These are phyloP conservation scores for Tinea semifulvella DNA, from an alignment of 2,888 invertebrate species.

Conservation along the genomic window DNA sequence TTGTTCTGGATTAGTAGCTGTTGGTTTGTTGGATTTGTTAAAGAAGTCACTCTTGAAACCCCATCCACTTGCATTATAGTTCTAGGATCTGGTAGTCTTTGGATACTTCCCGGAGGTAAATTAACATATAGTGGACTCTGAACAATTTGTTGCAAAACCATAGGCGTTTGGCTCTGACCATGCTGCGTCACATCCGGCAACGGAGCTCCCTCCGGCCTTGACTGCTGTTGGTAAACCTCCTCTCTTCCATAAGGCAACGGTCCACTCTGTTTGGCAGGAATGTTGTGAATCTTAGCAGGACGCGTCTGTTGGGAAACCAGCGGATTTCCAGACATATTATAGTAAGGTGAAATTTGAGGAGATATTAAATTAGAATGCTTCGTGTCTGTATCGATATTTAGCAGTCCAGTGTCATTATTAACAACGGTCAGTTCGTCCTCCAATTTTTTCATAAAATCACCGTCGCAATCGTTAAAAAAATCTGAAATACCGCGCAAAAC, in stretches of 20 bases:
- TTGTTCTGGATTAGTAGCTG: slow-evolving; percentile 43
- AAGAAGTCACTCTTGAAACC: slow-evolving; percentile 31
- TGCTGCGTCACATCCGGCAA: slow-evolving; percentile 43
- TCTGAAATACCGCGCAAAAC: slow-evolving; percentile 42
- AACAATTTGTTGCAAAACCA: slow-evolving; percentile 53
- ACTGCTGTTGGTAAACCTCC: slow-evolving; percentile 38
- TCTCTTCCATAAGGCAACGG: slow-evolving; percentile 38
- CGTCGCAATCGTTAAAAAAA: slow-evolving; percentile 73
- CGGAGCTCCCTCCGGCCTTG: slow-evolving; percentile 29
- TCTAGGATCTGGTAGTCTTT: slow-evolving; percentile 39
- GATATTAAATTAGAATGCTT: slow-evolving; percentile 32
- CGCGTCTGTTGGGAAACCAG: slow-evolving; percentile 37
- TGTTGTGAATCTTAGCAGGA: slow-evolving; percentile 10
- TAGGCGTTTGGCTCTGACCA: slow-evolving; percentile 35
- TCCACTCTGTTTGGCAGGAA: slow-evolving; percentile 36
- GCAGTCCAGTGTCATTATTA: slow-evolving; percentile 38
- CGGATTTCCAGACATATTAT: slow-evolving; percentile 42
- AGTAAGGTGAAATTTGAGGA: slow-evolving; percentile 41
- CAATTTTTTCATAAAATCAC: slow-evolving; percentile 67
- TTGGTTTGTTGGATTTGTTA: slow-evolving; percentile 33
- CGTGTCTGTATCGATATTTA: slow-evolving; percentile 40
- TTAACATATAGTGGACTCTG: slow-evolving; percentile 54
- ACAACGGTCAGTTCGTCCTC: slow-evolving; percentile 50
- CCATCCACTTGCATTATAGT: slow-evolving; percentile 40
- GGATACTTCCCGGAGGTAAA: slow-evolving; percentile 40